A percentile compares a stretch with the other conserved stretches of the same genome.
phyloP scores from a whole-genome alignment of 1,140 invertebrate species.

The Pseudomyrmex gracilis region DNA sequence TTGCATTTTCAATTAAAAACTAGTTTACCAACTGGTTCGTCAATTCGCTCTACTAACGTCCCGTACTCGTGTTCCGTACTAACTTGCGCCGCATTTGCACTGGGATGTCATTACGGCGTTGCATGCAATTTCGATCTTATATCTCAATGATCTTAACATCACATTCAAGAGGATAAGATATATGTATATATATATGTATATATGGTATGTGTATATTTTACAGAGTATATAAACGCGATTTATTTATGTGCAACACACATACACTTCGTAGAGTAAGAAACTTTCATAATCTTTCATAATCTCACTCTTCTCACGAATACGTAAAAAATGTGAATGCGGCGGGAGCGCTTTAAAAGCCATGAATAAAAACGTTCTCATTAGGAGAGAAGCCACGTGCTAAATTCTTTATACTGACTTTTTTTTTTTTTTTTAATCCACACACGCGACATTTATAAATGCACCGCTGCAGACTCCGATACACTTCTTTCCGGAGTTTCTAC shows the following conservation, averaged over 20 bases:
- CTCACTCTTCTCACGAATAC: not conserved
- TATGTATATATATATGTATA: too few species aligned
- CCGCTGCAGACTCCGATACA: not conserved
- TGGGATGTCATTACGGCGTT: constrained; percentile 5
- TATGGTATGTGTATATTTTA: not conserved
- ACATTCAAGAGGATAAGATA: too few species aligned
- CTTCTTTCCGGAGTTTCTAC: constrained; percentile 35
- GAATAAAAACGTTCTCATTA: too few species aligned
- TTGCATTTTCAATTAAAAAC: constrained; percentile 56
- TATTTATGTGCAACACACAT: not conserved
- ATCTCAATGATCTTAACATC: not conserved
- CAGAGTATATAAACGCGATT: too few species aligned
- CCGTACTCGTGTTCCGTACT: not conserved
- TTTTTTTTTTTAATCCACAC: too few species aligned
- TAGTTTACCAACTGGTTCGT: constrained; percentile 31
- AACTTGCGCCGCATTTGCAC: not conserved
- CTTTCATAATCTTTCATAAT: not conserved
- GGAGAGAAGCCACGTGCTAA: too few species aligned
- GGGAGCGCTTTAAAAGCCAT: too few species aligned
- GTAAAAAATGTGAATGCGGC: too few species aligned
- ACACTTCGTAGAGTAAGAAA: not conserved
- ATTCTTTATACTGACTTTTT: too few species aligned
- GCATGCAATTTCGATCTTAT: not conserved
- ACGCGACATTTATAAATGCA: too few species aligned
- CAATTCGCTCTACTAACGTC: constrained; percentile 22